Evolutionary conservation across 1,140 invertebrate genomes (phyloP).

Genomic region (Bombus consobrinus): DNA sequence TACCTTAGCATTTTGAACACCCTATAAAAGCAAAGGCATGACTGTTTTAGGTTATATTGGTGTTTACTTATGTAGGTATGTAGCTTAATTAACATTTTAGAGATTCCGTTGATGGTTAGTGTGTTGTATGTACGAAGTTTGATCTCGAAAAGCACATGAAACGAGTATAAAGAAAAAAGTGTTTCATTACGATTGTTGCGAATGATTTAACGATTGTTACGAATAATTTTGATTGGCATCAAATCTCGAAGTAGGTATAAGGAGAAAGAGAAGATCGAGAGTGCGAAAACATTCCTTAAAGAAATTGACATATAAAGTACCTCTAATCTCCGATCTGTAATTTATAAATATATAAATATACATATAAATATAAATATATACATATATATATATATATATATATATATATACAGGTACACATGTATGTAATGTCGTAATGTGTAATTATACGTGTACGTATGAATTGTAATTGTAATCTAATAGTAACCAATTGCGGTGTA

Average conservation of each 20-base stretch:
- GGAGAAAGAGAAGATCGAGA: not conserved
- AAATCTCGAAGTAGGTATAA: not conserved
- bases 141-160: not conserved
- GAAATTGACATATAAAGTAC: slow-evolving; percentile 19
- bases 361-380: slow-evolving; percentile 28
- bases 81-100: not conserved
- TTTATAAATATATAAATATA: slow-evolving; percentile 53
- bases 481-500: slow-evolving; percentile 50
- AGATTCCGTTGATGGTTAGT: not conserved
- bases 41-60: not conserved
- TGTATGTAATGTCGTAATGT: slow-evolving; percentile 57
- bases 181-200: slow-evolving; percentile 34
- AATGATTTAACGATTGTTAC: slow-evolving; percentile 27
- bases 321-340: slow-evolving; percentile 44
- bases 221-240: slow-evolving; percentile 31
- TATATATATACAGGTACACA: slow-evolving; percentile 38
- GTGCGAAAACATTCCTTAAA: slow-evolving; percentile 17
- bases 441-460: slow-evolving; percentile 59
- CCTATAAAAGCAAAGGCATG: not conserved
- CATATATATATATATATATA: not conserved
- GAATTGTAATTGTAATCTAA: slow-evolving; percentile 60
- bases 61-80: not conserved
- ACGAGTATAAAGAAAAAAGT: not conserved
- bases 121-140: not conserved
- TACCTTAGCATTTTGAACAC: not conserved